Evolutionary conservation across 1,140 invertebrate genomes (phyloP).

Genomic region (Drosophila parabipectinata): DNA sequence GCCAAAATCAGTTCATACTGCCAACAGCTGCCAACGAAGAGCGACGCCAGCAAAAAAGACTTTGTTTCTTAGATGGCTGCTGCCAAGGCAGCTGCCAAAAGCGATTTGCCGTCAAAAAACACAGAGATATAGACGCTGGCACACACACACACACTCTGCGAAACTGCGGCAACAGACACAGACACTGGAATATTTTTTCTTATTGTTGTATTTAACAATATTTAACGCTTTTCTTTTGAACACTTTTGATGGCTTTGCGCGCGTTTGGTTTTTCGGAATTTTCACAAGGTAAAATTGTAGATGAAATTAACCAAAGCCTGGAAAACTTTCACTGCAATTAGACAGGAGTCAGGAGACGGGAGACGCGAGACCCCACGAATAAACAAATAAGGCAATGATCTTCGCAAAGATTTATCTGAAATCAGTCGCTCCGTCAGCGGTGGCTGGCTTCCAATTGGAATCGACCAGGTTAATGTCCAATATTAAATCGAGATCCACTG

Average conservation of each 20-base stretch:
- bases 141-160: slow-evolving; percentile 44
- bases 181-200: slow-evolving; percentile 46
- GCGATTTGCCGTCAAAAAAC: slow-evolving; percentile 55
- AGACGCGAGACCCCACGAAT: slow-evolving; percentile 17
- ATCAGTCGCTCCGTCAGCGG: slow-evolving; percentile 19
- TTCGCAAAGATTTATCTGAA: slow-evolving; percentile 28
- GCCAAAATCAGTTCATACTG: slow-evolving; percentile 81
- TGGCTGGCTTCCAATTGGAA: slow-evolving; percentile 2
- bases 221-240: slow-evolving; percentile 62
- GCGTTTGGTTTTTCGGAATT: slow-evolving; percentile 65
- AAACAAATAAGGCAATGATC: slow-evolving; percentile 46
- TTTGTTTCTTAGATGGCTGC: slow-evolving; percentile 61
- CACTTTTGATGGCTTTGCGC: slow-evolving; percentile 65
- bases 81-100: slow-evolving; percentile 66
- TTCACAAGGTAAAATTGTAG: slow-evolving; percentile 71
- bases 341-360: slow-evolving; percentile 17
- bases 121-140: slow-evolving; percentile 31
- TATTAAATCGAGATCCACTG: slow-evolving; percentile 44
- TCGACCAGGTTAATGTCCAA: slow-evolving; percentile 31
- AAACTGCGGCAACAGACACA: slow-evolving; percentile 17
- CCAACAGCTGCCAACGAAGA: slow-evolving; percentile 79
- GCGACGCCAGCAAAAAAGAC: slow-evolving; percentile 59
- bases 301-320: slow-evolving; percentile 30
- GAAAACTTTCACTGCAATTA: slow-evolving; percentile 75
- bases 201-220: slow-evolving; percentile 51